phyloP scores from a whole-genome alignment of 2,113 vertebrate genomes.

The Dolichallabes microphthalmus region DNA sequence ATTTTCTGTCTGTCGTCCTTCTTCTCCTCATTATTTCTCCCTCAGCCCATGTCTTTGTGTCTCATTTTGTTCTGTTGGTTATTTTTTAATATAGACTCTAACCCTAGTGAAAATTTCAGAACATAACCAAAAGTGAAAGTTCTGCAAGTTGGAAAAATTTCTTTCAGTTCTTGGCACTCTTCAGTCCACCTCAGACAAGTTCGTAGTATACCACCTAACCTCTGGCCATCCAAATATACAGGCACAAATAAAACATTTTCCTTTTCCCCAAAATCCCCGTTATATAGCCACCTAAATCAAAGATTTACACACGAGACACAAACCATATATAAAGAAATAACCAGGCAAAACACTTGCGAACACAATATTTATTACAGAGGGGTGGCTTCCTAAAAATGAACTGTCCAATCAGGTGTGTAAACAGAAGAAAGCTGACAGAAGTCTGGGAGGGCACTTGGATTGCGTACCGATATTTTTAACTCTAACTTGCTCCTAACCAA shows the following conservation, averaged over 20 bases:
- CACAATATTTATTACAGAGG: constrained; percentile 59
- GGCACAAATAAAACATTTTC: not conserved
- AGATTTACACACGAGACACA: not conserved
- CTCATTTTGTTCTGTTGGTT: constrained; percentile 46
- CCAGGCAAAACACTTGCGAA: constrained; percentile 37
- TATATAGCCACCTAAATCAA: not conserved
- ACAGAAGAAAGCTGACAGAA: constrained; percentile 26
- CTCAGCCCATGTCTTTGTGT: constrained; percentile 27
- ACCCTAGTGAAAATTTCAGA: constrained; percentile 41
- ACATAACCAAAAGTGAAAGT: not conserved
- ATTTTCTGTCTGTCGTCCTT: constrained; percentile 44
- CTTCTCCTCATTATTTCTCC: constrained; percentile 42
- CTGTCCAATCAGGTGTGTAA: constrained; percentile 61
- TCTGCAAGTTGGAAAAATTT: not conserved
- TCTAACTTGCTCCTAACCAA: constrained; percentile 23
- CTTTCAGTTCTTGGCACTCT: not conserved
- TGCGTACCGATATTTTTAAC: constrained; percentile 30
- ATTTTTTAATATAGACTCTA: constrained; percentile 33
- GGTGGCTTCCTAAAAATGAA: constrained; percentile 64
- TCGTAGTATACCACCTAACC: not conserved
- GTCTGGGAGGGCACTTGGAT: constrained; percentile 40
- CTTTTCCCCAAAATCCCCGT: not conserved
- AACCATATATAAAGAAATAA: not conserved
- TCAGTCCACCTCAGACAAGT: not conserved
- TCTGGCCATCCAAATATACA: not conserved